Evolutionary conservation across 2,888 invertebrate genomes (phyloP).

Genomic region (Lordiphosa andalusiaca): DNA sequence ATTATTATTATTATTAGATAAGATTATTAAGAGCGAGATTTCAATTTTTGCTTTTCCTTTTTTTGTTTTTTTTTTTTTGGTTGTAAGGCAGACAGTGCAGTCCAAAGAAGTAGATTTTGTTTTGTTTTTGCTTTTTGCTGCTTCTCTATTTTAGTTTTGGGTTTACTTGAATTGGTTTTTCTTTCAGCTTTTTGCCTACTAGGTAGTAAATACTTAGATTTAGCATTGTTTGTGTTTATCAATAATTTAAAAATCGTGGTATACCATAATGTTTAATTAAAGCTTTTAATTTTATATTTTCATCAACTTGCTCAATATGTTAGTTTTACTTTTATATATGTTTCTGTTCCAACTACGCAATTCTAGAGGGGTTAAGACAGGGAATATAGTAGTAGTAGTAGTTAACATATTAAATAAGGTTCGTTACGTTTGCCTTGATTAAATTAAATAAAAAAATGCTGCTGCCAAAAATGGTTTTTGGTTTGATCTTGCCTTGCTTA

Average conservation of each 20-base stretch:
- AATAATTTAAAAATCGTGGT: slow-evolving; percentile 42
- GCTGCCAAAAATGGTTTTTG: slow-evolving; percentile 45
- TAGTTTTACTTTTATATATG: slow-evolving; percentile 43
- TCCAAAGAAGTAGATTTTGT: slow-evolving; percentile 46
- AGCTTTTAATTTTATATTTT: slow-evolving; percentile 54
- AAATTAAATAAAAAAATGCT: slow-evolving; percentile 57
- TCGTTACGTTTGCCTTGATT: slow-evolving; percentile 32
- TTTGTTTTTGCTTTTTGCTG: slow-evolving; percentile 18
- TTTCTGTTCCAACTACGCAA: slow-evolving; percentile 65
- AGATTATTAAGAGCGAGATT: slow-evolving; percentile 28
- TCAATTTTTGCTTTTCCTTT: slow-evolving; percentile 23
- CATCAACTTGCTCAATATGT: slow-evolving; percentile 56
- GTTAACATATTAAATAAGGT: slow-evolving; percentile 51
- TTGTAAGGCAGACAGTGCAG: slow-evolving; percentile 69
- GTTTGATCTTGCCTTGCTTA: slow-evolving; percentile 53
- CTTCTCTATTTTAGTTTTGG: slow-evolving; percentile 7
- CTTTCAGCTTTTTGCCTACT: slow-evolving; percentile 22
- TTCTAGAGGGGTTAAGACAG: slow-evolving; percentile 37
- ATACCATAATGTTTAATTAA: slow-evolving; percentile 65
- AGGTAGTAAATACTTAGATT: slow-evolving; percentile 23
- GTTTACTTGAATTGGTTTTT: slow-evolving; percentile 10
- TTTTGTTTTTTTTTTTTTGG: slow-evolving; percentile 12
- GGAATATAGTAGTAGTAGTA: slow-evolving; percentile 31
- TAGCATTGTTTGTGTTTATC: slow-evolving; percentile 35
- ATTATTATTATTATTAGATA: slow-evolving; percentile 45